A percentile compares a stretch with the other conserved stretches of the same genome.
Evolutionary conservation across 2,888 invertebrate species (phyloP).

Genomic region (Podabrus alpinus): DNA sequence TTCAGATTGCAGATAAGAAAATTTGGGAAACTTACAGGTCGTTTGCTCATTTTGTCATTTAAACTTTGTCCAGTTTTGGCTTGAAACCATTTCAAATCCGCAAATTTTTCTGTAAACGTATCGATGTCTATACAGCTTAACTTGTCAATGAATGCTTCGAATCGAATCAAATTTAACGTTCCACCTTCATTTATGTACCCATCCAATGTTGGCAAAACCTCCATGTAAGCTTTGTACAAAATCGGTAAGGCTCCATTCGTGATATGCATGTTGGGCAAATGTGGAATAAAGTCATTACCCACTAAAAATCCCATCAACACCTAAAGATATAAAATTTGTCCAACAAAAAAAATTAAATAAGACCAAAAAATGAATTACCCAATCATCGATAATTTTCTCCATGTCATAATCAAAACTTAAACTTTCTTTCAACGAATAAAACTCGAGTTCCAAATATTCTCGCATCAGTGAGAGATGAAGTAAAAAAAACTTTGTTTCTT

Average conservation of each 20-base stretch:
- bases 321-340: slow-evolving; percentile 39
- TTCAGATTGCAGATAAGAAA: background rate
- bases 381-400: slow-evolving; percentile 94
- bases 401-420: slow-evolving; percentile 80
- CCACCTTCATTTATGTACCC: slow-evolving; percentile 95
- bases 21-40: slow-evolving; percentile 44
- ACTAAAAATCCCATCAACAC: slow-evolving; percentile 94
- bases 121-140: slow-evolving; percentile 75
- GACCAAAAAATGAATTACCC: slow-evolving; percentile 61
- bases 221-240: slow-evolving; percentile 86
- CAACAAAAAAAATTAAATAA: background rate
- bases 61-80: slow-evolving; percentile 72
- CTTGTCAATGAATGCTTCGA: slow-evolving; percentile 83
- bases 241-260: slow-evolving; percentile 85
- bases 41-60: slow-evolving; percentile 50
- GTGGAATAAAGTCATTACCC: slow-evolving; percentile 97
- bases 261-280: slow-evolving; percentile 94
- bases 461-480: slow-evolving; percentile 89
- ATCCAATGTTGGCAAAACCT: slow-evolving; percentile 80
- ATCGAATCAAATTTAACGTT: slow-evolving; percentile 76
- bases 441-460: slow-evolving; percentile 93
- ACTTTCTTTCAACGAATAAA: slow-evolving; percentile 68
- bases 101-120: slow-evolving; percentile 74
- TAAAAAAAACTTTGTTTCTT: slow-evolving; percentile 90
- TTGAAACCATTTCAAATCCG: slow-evolving; percentile 84